Base-by-base conservation (phyloP, 37 sponge, comb jelly and placozoan genomes). In the Amphimedon queenslandica region DNA sequence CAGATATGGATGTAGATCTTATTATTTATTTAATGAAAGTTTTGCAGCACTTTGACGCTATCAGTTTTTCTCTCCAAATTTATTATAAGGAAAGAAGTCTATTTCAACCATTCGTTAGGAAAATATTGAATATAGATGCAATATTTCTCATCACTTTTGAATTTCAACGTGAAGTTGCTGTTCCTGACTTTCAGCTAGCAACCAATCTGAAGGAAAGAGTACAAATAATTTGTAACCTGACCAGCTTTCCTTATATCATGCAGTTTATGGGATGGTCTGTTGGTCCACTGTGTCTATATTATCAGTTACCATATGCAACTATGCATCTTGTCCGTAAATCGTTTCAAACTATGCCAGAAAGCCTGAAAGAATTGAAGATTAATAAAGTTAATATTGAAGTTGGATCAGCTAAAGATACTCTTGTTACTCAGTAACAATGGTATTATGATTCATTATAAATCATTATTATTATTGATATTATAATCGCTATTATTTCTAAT, bases 41-140 rank as follows among this genome's bases (percentile, higher is more conserved):
- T 6, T 25, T 60, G 27, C 8, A 60, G 24, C n/a, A n/a, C n/a
- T n/a, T n/a, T n/a, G n/a, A n/a, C n/a, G n/a, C n/a, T n/a, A n/a
- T n/a, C n/a, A n/a, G n/a, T n/a, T n/a, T 60, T 25, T n/a, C 61
- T 60, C 5, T 60, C 61, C 61, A 60, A 60, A 25, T n/a, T 11
- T 6, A 60, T 5, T n/a, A 25, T 60, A 25, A 25, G 61, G 8
- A 25, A n/a, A n/a, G n/a, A n/a, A n/a, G n/a, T n/a, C n/a, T n/a
- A n/a, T n/a, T n/a, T n/a, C n/a, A n/a, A n/a, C n/a, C n/a, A n/a
- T n/a, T n/a, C n/a, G n/a, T n/a, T n/a, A n/a, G n/a, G n/a, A n/a
- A n/a, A n/a, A n/a, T n/a, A n/a, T n/a, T n/a, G n/a, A n/a, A n/a
- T n/a, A n/a, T n/a, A n/a, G n/a, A n/a, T n/a, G n/a, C n/a, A n/a